Percentiles rank a stretch among this genome's conserved stretches.
These are phyloP conservation scores for Drepana arcuata DNA, from an alignment of 1,140 invertebrate genomes.

Conservation along the genomic window DNA sequence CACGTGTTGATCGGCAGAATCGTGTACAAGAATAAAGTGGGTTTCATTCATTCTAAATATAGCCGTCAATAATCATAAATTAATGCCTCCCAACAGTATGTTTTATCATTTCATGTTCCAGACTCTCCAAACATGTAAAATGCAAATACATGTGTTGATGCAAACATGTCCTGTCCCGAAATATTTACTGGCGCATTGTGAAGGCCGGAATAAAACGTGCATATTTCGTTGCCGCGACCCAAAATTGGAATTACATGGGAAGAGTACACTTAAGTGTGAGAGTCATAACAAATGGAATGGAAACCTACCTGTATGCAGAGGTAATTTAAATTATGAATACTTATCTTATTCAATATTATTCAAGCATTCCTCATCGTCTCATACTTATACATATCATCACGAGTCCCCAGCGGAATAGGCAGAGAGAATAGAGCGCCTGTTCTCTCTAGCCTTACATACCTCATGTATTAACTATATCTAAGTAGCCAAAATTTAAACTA, in stretches of 20 bases:
- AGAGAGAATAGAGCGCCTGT: too few species aligned
- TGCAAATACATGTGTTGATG: constrained; percentile 39
- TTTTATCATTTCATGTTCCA: too few species aligned
- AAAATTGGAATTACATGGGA: constrained; percentile 27
- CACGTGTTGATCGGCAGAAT: constrained; percentile 37
- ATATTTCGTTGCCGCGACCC: constrained; percentile 37
- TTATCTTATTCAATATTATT: too few species aligned
- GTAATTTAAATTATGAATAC: constrained; percentile 17
- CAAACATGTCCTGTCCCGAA: constrained; percentile 38
- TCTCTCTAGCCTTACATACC: too few species aligned
- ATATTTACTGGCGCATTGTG: constrained; percentile 33
- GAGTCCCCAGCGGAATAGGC: too few species aligned
- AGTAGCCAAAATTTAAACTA: too few species aligned
- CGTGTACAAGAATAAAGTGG: constrained; percentile 31
- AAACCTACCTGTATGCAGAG: constrained; percentile 36
- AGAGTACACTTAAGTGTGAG: constrained; percentile 21
- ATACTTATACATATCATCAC: too few species aligned
- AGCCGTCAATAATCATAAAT: too few species aligned
- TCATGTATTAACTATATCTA: too few species aligned
- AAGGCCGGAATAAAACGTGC: constrained; percentile 25
- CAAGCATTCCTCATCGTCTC: too few species aligned
- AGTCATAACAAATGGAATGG: constrained; percentile 38
- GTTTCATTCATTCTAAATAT: constrained; percentile 11
- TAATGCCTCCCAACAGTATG: too few species aligned
- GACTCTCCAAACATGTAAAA: constrained; percentile 38